Evolutionary conservation across 2,113 vertebrate genomes (phyloP), one percentile per base, ranked within the genome.

Genomic region (Syngnathus scovelli): DNA sequence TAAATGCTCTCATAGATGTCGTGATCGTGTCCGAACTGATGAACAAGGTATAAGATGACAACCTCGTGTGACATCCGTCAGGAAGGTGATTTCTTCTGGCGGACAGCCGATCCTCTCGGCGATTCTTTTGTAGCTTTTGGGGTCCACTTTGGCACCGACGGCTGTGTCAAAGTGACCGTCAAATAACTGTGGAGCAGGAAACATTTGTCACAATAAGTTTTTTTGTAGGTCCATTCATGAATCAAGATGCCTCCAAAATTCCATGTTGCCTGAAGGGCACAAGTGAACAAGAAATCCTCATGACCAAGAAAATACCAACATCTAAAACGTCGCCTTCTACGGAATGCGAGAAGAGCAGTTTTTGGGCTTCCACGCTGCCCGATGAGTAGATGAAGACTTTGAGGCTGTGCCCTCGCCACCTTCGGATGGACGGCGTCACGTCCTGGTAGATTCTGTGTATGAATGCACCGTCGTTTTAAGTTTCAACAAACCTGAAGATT

Each of bases 341-440:
- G 18, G 96, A 98, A 76, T 95, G 90, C 61, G 93, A 90, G 0
- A 99, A 98, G 60, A 99, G 84, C 23, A 98, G 93, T 69, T 98
- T 98, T 90, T 99, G 97, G 2, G 97, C 96, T 80, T 99, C 97
- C 3, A 98, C 86, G 4, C 96, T 98, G 68, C 97, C 97, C 13
- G 96, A 98, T 1, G 97, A 99, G 88, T 98, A 99, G 78, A 99
- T 92, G 67, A 93, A 98, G 36, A 98, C 86, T 78, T 96, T 98
- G 66, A 95, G 87, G 33, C 94, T 94, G 0, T 90, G 90, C 74
- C 83, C 90, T 75, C 92, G 90, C 97, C 96, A 99, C 55, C 90
- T 91, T 72, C 82, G 92, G 72, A 99, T 91, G 37, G 95, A 93
- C 36, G 95, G 96, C 64, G 92, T 90, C 6, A 99, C 96, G 0